Percentiles rank a stretch among this genome's conserved stretches.
These are phyloP conservation scores for Penaeus japonicus DNA, from an alignment of 1,140 invertebrate species.

Conservation along the genomic window DNA sequence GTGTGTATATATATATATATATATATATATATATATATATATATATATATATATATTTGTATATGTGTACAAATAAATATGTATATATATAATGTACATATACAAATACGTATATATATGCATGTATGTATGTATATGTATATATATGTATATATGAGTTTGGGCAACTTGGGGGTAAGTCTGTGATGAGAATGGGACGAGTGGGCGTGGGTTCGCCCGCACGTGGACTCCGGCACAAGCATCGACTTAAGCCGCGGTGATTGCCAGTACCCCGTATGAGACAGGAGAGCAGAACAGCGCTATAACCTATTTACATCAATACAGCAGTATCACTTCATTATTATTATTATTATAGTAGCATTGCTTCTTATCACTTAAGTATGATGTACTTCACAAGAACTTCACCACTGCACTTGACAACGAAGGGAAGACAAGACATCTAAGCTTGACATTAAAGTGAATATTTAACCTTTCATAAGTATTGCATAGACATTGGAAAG, in stretches of 20 bases:
- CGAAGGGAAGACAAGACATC: constrained; percentile 52
- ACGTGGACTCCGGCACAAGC: neutral
- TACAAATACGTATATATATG: too few species aligned
- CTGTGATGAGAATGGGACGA: too few species aligned
- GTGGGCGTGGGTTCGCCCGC: neutral
- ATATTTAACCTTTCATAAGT: constrained; percentile 46
- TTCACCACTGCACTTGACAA: constrained; percentile 56
- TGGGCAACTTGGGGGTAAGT: too few species aligned
- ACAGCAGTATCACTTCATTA: constrained; percentile 51
- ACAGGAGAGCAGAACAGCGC: constrained; percentile 51
- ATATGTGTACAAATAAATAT: too few species aligned
- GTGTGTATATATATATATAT: too few species aligned
- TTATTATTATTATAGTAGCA: constrained; percentile 43
- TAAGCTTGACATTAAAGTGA: constrained; percentile 52
- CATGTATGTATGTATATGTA: too few species aligned
- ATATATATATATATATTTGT: too few species aligned
- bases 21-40: too few species aligned
- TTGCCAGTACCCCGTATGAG: neutral
- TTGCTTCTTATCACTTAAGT: constrained; percentile 30
- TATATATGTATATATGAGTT: too few species aligned
- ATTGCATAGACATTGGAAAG: constrained; percentile 58
- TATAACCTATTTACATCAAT: constrained; percentile 52
- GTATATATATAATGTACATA: too few species aligned
- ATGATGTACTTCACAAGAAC: constrained; percentile 39
- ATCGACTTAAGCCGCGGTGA: neutral